These are phyloP conservation scores for Cosmia trapezina DNA, from an alignment of 2,888 invertebrate species.

Conservation along the genomic window DNA sequence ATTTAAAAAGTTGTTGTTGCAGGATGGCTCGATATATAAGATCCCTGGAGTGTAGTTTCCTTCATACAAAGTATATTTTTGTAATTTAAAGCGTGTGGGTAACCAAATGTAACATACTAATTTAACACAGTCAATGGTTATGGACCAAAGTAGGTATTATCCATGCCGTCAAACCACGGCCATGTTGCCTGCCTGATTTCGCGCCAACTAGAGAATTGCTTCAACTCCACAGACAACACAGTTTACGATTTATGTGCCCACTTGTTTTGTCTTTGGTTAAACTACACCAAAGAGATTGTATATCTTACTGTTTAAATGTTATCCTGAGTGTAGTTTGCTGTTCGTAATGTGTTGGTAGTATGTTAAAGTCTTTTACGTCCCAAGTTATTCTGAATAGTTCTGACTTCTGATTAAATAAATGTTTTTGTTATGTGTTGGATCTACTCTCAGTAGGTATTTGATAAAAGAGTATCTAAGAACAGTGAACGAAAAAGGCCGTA, in stretches of 20 bases:
- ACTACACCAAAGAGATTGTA: conserved; percentile 68
- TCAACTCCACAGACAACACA: conserved; percentile 56
- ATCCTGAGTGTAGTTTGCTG: conserved; percentile 65
- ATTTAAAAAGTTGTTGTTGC: no score
- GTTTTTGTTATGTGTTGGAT: background rate
- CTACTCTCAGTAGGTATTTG: background rate
- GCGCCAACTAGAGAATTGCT: conserved; percentile 62
- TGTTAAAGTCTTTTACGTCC: conserved; percentile 49
- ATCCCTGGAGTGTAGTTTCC: background rate
- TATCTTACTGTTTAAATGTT: conserved; percentile 65
- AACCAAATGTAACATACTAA: conserved; percentile 30
- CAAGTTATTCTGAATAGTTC: conserved; percentile 53
- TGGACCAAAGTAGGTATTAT: conserved; percentile 25
- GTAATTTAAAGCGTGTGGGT: background rate
- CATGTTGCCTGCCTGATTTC: conserved; percentile 62
- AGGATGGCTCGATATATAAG: no score
- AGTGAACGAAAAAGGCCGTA: background rate
- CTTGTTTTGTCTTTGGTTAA: conserved; percentile 69
- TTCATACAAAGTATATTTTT: background rate
- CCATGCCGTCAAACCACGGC: conserved; percentile 37
- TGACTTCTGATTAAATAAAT: conserved; percentile 51
- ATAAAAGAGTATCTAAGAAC: background rate
- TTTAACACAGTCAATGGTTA: conserved; percentile 27
- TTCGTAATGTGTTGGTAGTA: conserved; percentile 62
- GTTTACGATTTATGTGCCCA: conserved; percentile 65